Base-by-base conservation (phyloP, 2,113 vertebrate species). In the Labeo catla region DNA sequence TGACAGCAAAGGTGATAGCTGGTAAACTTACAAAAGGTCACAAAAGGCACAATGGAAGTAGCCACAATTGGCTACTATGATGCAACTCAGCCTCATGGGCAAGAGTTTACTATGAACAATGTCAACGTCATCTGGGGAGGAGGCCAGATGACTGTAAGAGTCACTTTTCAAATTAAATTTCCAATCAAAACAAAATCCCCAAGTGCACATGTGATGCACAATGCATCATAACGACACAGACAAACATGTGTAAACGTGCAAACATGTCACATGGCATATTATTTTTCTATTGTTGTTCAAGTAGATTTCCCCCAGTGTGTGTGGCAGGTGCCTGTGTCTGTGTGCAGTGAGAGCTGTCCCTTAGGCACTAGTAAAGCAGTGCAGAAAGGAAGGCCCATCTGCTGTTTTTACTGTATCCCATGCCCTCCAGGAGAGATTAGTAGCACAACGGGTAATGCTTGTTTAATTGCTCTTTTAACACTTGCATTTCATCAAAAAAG, bases 1-100 rank as follows among this genome's bases (percentile, higher is more conserved):
- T 88, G 87, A 59, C 87, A 93, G n/a, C n/a, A n/a, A n/a, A n/a
- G n/a, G n/a, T n/a, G n/a, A n/a, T n/a, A n/a, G n/a, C n/a, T n/a
- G 3, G 68, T 93, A 74, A 94, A 94, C 86, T 93, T 92, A 90
- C 92, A 92, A 61, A 89, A 49, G 91, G 87, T 21, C 12, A 50
- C 87, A 8, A 92, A 92, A 21, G 90, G 91, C 11, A 92, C 90
- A 6, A 79, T 92, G 11, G 70, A 87, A 76, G 87, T 93, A 84
- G 89, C 89, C 3, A 93, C 92, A 89, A 90, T 93, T 11, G 94
- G 92, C 36, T 93, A 89, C 83, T 94, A 91, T 83, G 91, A 94
- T 15, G 93, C 90, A 43, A 91, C 92, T 84, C 43, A 85, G 70
- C 87, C 86, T 28, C 10, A 10, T 59, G 84, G 84, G 9, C 70